phyloP scores from a whole-genome alignment of 2,888 invertebrate species.

The Polietes domitor region DNA sequence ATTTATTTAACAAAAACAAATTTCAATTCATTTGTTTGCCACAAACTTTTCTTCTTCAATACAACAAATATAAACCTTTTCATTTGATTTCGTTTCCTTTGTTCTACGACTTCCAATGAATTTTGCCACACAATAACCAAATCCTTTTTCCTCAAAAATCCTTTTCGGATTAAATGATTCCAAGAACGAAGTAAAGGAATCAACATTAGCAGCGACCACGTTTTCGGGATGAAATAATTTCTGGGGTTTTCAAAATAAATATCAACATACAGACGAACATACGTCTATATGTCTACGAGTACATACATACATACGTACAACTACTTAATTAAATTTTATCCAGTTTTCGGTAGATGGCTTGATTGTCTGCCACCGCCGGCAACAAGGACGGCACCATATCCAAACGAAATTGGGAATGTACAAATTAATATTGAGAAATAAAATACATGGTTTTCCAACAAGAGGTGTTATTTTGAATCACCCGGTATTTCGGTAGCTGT shows the following conservation, averaged over 20 bases:
- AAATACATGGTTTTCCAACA: too few species aligned
- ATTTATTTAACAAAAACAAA: conserved; percentile 38
- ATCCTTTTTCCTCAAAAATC: conserved; percentile 42
- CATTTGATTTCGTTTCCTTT: not conserved
- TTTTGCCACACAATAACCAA: conserved; percentile 23
- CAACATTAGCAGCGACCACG: not conserved
- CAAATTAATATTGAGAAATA: too few species aligned
- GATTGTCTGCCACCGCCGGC: not conserved
- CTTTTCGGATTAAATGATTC: conserved; percentile 53
- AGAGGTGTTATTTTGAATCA: too few species aligned
- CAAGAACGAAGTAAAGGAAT: conserved; percentile 17
- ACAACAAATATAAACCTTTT: conserved; percentile 45
- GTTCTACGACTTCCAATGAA: not conserved
- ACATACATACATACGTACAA: too few species aligned
- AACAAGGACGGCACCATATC: not conserved
- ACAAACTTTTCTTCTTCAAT: conserved; percentile 19
- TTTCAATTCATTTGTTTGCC: conserved; percentile 42
- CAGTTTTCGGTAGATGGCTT: not conserved
- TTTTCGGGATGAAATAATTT: conserved; percentile 3
- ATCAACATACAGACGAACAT: conserved; percentile 22
- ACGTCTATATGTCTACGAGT: too few species aligned
- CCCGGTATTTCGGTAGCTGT: too few species aligned
- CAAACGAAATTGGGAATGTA: too few species aligned
- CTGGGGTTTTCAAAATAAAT: not conserved
- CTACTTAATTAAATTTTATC: conserved; percentile 62